These are phyloP conservation scores for Apamea crenata DNA, from an alignment of 2,888 invertebrate species.

Conservation along the genomic window DNA sequence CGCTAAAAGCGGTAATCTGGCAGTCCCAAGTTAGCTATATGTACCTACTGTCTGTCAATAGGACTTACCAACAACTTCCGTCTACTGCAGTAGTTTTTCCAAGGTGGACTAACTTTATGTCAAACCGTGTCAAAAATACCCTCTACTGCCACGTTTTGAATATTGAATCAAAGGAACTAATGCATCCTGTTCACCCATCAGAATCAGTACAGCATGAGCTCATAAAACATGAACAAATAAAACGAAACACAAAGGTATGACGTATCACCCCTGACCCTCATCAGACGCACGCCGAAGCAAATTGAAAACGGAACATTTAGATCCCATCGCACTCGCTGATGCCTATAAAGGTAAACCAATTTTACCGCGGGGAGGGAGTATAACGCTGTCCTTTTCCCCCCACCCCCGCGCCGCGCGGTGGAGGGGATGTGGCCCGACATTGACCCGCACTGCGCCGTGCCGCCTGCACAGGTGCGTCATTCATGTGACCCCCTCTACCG, in stretches of 20 bases:
- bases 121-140: not conserved
- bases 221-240: conserved; percentile 45
- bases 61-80: not conserved
- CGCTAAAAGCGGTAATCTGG: not conserved
- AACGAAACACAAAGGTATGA: conserved; percentile 53
- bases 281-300: conserved; percentile 56
- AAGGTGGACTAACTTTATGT: not conserved
- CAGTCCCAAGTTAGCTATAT: not conserved
- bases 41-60: not conserved
- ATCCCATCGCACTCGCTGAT: conserved; percentile 69
- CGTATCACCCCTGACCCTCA: conserved; percentile 56
- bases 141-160: conserved; percentile 1
- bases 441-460: conserved; percentile 79
- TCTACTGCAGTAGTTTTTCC: not conserved
- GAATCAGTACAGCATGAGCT: conserved; percentile 11
- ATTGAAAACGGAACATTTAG: conserved; percentile 72
- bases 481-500: conserved; percentile 70
- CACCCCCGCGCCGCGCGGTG: conserved; percentile 16
- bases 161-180: conserved; percentile 19
- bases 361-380: conserved; percentile 59
- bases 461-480: conserved; percentile 81
- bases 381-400: conserved; percentile 59
- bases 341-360: conserved; percentile 73
- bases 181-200: conserved; percentile 9
- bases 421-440: conserved; percentile 77